A percentile compares a stretch with the other conserved stretches of the same genome.
Conservation (phyloP, 2,888 invertebrate species). For the Pollenia amentaria region DNA sequence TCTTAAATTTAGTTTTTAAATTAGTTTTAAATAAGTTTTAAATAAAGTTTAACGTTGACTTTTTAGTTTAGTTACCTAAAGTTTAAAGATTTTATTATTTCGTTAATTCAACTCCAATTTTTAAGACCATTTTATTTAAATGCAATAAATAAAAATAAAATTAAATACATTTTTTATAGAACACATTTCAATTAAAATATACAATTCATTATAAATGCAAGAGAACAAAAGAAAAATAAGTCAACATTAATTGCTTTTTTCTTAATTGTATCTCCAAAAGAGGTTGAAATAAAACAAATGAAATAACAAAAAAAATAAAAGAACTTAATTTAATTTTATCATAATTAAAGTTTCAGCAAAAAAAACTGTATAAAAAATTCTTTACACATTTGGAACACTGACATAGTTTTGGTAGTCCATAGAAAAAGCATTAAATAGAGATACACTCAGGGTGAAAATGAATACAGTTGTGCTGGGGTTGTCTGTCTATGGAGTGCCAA, state of each 20-base stretch:
- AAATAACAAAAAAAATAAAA: constrained; percentile 21
- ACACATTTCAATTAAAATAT: constrained; percentile 40
- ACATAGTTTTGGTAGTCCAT: constrained; percentile 27
- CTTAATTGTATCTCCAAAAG: constrained; percentile 23
- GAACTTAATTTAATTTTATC: constrained; percentile 45
- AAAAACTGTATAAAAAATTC: background rate
- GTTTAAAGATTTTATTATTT: no score
- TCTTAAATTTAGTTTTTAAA: no score
- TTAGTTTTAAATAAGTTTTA: no score
- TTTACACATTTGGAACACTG: constrained; percentile 52
- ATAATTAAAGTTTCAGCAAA: constrained; percentile 45
- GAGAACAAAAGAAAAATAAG: constrained; percentile 46
- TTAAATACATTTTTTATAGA: constrained; percentile 32
- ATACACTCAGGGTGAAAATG: no score
- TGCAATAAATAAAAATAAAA: constrained; percentile 26
- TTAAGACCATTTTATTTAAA: constrained; percentile 21
- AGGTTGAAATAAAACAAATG: constrained; percentile 12
- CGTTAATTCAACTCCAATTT: no score
- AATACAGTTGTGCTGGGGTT: no score
- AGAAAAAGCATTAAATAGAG: background rate
- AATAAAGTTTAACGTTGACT: no score
- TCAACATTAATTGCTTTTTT: constrained; percentile 16
- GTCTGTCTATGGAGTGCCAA: no score
- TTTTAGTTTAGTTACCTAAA: no score
- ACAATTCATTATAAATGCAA: constrained; percentile 40